Conservation (phyloP, 2,113 vertebrate species). For the Polypterus senegalus region DNA sequence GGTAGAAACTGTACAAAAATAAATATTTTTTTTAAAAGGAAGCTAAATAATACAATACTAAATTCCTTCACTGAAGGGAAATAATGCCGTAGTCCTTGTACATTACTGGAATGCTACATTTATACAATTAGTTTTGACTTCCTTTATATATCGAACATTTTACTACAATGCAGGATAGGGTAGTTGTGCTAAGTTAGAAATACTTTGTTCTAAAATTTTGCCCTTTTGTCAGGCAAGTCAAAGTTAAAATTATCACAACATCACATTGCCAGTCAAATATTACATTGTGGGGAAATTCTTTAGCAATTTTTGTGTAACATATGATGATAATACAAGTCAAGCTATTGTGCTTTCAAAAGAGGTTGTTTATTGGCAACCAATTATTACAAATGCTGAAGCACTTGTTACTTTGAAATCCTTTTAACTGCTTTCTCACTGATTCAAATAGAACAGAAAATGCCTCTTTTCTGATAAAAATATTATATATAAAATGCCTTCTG, state of each 20-base stretch:
- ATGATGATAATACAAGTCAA: too few relatives aligned
- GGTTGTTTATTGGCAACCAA: too few relatives aligned
- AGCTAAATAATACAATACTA: conserved; percentile 52
- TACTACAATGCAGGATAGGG: too few relatives aligned
- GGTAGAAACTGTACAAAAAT: conserved; percentile 68
- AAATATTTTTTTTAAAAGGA: conserved; percentile 59
- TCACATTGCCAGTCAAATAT: too few relatives aligned
- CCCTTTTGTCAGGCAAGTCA: too few relatives aligned
- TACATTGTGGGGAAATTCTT: too few relatives aligned
- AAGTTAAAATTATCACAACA: too few relatives aligned
- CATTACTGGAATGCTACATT: conserved; percentile 21
- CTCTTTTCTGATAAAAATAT: neutral
- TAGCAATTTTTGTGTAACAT: too few relatives aligned
- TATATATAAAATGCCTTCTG: conserved; percentile 4
- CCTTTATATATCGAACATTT: neutral
- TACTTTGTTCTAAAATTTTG: too few relatives aligned
- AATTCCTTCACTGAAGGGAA: conserved; percentile 65
- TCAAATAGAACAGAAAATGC: conserved; percentile 23
- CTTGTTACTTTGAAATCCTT: neutral
- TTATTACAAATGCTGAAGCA: too few relatives aligned
- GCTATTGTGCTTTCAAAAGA: too few relatives aligned
- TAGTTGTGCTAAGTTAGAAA: too few relatives aligned
- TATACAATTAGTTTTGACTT: conserved; percentile 4
- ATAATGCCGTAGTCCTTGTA: conserved; percentile 31
- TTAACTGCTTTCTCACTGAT: conserved; percentile 20